phyloP scores from a whole-genome alignment of 2,113 vertebrate species.

The Takifugu flavidus region DNA sequence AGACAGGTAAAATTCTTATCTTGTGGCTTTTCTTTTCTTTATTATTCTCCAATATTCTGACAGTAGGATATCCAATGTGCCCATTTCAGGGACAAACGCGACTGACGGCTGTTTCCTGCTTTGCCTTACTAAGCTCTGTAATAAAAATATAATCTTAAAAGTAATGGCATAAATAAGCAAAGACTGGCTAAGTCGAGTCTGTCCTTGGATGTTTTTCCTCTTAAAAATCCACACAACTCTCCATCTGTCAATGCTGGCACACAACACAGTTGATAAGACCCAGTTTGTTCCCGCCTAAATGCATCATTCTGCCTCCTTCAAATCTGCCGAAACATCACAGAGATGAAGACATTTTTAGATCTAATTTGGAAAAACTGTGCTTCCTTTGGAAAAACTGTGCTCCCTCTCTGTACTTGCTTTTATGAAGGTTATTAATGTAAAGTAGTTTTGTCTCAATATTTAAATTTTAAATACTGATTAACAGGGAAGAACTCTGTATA shows the following conservation, averaged over 20 bases:
- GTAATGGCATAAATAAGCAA: constrained; percentile 3
- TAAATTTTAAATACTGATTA: too few species aligned
- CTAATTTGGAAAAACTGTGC: background rate
- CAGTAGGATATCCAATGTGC: background rate
- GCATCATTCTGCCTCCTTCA: constrained; percentile 2
- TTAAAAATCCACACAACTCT: background rate
- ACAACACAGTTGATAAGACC: background rate
- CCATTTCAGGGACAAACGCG: constrained; percentile 4
- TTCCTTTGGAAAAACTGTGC: background rate
- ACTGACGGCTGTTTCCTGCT: constrained; percentile 14
- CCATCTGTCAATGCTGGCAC: constrained; percentile 26
- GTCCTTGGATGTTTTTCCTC: constrained; percentile 5
- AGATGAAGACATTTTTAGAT: background rate
- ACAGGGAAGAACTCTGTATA: too few species aligned
- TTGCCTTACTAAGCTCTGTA: constrained; percentile 10
- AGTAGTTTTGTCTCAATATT: too few species aligned
- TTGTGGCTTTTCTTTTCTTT: background rate
- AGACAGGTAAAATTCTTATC: background rate
- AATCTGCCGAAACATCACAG: background rate
- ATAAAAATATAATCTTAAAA: constrained; percentile 13
- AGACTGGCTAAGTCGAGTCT: constrained; percentile 1
- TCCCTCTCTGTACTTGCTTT: background rate
- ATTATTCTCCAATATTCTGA: background rate
- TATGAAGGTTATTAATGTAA: too few species aligned
- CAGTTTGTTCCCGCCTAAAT: constrained; percentile 6